These are phyloP conservation scores for Drosophila watanabei DNA, from an alignment of 1,140 invertebrate species.

Conservation along the genomic window DNA sequence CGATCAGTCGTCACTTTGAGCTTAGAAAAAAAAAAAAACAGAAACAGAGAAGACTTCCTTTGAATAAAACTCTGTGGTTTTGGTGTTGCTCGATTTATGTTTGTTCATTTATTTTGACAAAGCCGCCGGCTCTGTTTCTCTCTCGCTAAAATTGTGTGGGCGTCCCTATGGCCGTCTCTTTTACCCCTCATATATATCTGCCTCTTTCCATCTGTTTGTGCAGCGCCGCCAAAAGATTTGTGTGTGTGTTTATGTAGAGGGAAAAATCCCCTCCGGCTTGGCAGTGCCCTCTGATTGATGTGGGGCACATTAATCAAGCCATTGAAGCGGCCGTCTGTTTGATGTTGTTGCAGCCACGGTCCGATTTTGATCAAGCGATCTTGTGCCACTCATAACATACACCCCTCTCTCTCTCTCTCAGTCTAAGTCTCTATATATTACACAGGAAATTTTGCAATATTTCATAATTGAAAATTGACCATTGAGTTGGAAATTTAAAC, in stretches of 20 bases:
- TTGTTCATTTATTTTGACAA: slow-evolving; percentile 75
- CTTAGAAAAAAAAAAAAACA: not conserved
- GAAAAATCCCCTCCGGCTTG: slow-evolving; percentile 15
- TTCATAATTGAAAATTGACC: not conserved
- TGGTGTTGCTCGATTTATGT: slow-evolving; percentile 71
- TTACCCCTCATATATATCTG: not conserved
- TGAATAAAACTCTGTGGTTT: slow-evolving; percentile 29
- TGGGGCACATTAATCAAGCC: slow-evolving; percentile 80
- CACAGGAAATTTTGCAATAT: not conserved
- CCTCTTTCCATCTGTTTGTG: slow-evolving; percentile 38
- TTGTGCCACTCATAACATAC: slow-evolving; percentile 56
- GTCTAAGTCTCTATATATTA: not conserved
- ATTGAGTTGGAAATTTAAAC: not conserved
- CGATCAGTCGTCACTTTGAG: slow-evolving; percentile 77
- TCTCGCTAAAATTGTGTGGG: slow-evolving; percentile 43
- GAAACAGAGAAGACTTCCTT: slow-evolving; percentile 24
- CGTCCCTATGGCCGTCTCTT: slow-evolving; percentile 25
- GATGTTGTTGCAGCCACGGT: slow-evolving; percentile 51
- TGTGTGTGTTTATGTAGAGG: slow-evolving; percentile 45
- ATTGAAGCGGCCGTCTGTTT: slow-evolving; percentile 73
- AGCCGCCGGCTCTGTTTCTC: slow-evolving; percentile 29
- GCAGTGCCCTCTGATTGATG: slow-evolving; percentile 65
- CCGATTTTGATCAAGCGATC: slow-evolving; percentile 67
- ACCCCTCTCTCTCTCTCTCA: too few relatives aligned
- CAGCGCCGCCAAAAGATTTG: slow-evolving; percentile 59